Conservation (phyloP, 2,113 vertebrate species). For the Apaloderma vittatum region DNA sequence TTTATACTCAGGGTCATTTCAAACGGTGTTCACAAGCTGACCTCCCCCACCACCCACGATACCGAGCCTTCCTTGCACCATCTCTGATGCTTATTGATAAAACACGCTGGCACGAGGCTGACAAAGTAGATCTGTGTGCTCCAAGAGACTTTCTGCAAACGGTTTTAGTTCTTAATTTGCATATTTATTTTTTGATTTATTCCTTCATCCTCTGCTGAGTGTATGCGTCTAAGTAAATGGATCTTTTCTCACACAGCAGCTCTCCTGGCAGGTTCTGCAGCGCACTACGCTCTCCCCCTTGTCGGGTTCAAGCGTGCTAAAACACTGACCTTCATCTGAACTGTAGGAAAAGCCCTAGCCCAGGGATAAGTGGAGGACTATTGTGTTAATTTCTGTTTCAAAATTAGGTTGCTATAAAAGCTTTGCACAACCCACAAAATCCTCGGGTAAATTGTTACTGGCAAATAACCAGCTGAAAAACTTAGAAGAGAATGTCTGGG, state of each 20-base stretch:
- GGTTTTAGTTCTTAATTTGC: not conserved
- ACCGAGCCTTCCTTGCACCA: constrained; percentile 36
- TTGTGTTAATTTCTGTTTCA: not conserved
- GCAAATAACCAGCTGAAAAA: not conserved
- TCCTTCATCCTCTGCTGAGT: not conserved
- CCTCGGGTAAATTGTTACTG: not conserved
- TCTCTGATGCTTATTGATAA: constrained; percentile 8
- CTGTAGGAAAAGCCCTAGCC: not conserved
- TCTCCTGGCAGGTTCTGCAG: not conserved
- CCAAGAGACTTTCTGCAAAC: constrained; percentile 1
- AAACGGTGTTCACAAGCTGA: not conserved
- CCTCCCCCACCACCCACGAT: not conserved
- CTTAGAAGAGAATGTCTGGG: not conserved
- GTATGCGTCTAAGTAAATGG: not conserved
- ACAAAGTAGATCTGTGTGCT: not conserved
- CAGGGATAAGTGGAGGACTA: not conserved
- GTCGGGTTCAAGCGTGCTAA: not conserved
- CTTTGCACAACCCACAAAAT: not conserved
- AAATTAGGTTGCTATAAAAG: not conserved
- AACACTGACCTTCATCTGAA: not conserved
- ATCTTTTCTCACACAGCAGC: not conserved
- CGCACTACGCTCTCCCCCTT: not conserved
- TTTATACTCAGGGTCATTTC: constrained; percentile 33
- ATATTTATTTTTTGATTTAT: not conserved
- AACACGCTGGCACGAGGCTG: not conserved